Conservation (phyloP, 1,140 invertebrate species). For the Chrysomallon squamiferum region DNA sequence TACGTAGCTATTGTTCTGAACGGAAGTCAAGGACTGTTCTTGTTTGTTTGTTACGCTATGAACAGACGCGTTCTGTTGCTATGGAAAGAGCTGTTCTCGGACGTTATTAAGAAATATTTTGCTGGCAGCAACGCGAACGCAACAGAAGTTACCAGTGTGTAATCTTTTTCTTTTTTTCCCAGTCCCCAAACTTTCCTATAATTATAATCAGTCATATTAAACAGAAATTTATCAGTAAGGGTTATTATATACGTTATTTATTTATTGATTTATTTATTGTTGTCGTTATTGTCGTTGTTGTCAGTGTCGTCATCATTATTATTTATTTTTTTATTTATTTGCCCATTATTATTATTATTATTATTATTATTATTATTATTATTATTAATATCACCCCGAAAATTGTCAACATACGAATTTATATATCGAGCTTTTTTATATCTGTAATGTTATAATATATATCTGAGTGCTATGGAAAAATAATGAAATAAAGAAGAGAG, state of each 20-base stretch:
- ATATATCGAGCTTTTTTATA: too few relatives aligned
- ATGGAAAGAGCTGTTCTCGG: background rate
- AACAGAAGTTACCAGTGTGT: background rate
- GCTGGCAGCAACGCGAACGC: background rate
- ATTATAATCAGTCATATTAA: background rate
- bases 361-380: too few relatives aligned
- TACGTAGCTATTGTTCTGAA: constrained; percentile 68
- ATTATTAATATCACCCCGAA: too few relatives aligned
- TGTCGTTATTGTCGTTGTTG: background rate
- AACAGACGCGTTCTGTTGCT: constrained; percentile 13
- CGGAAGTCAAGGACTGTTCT: constrained; percentile 69
- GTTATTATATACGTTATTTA: background rate
- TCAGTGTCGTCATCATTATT: background rate
- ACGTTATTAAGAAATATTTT: background rate
- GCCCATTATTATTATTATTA: too few relatives aligned
- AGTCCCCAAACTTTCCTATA: background rate
- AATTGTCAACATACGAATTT: too few relatives aligned
- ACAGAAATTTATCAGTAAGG: background rate
- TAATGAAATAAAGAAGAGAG: too few relatives aligned
- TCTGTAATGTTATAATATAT: too few relatives aligned
- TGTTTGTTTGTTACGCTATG: constrained; percentile 68
- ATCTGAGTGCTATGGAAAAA: too few relatives aligned
- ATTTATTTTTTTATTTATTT: too few relatives aligned
- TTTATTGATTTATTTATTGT: background rate
- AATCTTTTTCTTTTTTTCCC: background rate